phyloP scores from a whole-genome alignment of 2,888 invertebrate species.

The Theretra japonica region DNA sequence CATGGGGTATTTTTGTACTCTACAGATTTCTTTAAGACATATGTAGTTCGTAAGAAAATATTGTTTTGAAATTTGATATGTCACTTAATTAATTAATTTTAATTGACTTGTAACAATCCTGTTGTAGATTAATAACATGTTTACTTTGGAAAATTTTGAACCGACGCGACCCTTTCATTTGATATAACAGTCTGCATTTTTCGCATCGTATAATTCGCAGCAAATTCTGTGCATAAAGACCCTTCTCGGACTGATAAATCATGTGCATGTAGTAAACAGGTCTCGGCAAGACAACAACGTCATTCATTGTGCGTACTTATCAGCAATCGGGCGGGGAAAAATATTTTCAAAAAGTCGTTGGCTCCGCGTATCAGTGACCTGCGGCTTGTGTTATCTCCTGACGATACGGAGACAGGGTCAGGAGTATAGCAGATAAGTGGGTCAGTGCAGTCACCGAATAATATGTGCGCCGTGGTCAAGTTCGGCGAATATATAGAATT shows the following conservation, averaged over 20 bases:
- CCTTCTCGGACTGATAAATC: slow-evolving; percentile 24
- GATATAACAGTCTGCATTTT: background rate
- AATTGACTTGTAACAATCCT: too few relatives aligned
- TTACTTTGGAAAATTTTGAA: background rate
- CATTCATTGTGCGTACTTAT: slow-evolving; percentile 59
- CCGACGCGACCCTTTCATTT: background rate
- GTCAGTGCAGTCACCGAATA: slow-evolving; percentile 71
- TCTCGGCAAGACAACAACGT: slow-evolving; percentile 41
- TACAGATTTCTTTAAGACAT: too few relatives aligned
- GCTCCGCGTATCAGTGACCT: slow-evolving; percentile 70
- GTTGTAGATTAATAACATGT: background rate
- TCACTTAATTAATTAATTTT: too few relatives aligned
- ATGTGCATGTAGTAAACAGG: slow-evolving; percentile 30
- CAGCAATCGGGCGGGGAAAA: slow-evolving; percentile 62
- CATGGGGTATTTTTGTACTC: too few relatives aligned
- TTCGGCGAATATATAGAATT: slow-evolving; percentile 52
- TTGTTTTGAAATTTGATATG: too few relatives aligned
- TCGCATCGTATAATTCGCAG: slow-evolving; percentile 15
- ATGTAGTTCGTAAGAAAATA: too few relatives aligned
- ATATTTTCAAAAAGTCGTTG: slow-evolving; percentile 78
- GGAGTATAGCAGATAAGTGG: slow-evolving; percentile 69
- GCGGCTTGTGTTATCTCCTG: slow-evolving; percentile 62
- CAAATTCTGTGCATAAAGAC: slow-evolving; percentile 9
- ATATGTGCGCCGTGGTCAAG: slow-evolving; percentile 73
- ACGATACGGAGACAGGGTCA: slow-evolving; percentile 73